Base-by-base conservation (phyloP, 2,888 invertebrate species). In the Ceriagrion tenellum region DNA sequence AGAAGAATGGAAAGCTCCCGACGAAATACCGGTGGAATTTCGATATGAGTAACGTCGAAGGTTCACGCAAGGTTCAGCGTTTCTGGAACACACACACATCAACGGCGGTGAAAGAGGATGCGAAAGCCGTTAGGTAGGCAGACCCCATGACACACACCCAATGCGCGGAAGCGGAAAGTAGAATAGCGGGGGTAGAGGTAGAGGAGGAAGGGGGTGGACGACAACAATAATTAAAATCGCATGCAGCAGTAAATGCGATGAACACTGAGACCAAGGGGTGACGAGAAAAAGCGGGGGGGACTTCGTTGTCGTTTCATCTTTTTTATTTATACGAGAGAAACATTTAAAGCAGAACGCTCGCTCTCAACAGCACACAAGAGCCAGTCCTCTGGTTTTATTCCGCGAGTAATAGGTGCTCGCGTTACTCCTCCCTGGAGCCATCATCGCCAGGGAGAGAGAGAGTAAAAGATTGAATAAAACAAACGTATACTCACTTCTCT, bases 381-480 rank as follows among this genome's bases (percentile, higher is more conserved):
- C 69, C 47, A 47, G 35, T 81, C 81, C 81, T 81, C 35, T 81
- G 81, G 81, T 81, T 81, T 81, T 81, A 35, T 81, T 81, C 16
- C 81, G 81, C 81, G 81, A 81, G 81, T 81, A 81, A 81, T 81
- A 81, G 81, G 81, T 81, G 81, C 81, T 81, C 81, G 26, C 81
- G 81, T 81, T 35, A 81, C 81, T 81, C 81, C 81, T 35, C 81
- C 81, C 81, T 35, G 13, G 81, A 81, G 81, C 30, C 81, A 81
- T 69, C 59, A 59, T 69, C 8, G 18, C 81, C 26, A 69, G 69
- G 10, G 69, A 69, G 69, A 69, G 69, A n/a, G 69, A n/a, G 23
- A 69, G n/a, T 13, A 81, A 81, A 81, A 81, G 2, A 81, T 81
- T 35, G 35, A 81, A 81, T 81, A 81, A 81, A 81, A 35, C 81